phyloP scores from a whole-genome alignment of 2,113 vertebrate species.

The Elaphurus davidianus region DNA sequence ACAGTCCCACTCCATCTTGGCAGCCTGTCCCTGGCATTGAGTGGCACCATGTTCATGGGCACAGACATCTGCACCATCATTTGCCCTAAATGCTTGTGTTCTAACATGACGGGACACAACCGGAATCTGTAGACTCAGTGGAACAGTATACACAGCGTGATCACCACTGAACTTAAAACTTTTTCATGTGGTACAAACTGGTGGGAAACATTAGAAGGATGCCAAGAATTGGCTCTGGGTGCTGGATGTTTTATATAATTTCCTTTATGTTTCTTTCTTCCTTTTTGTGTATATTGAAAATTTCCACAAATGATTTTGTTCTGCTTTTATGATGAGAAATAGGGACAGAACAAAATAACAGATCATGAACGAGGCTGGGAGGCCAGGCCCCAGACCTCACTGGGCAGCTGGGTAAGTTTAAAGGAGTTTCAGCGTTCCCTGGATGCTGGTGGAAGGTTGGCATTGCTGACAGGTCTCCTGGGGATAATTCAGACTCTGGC shows the following conservation, averaged over 20 bases:
- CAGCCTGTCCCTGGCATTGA: rapidly evolving
- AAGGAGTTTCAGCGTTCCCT: rapidly evolving
- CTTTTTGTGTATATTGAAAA: neutral
- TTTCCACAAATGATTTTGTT: neutral
- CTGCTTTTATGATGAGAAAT: neutral
- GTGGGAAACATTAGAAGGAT: rapidly evolving
- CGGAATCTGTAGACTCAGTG: rapidly evolving
- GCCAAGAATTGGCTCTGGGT: rapidly evolving
- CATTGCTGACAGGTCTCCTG: neutral
- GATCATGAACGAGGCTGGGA: rapidly evolving
- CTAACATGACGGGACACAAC: rapidly evolving
- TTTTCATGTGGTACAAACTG: rapidly evolving
- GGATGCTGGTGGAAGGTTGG: rapidly evolving
- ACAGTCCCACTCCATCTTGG: neutral
- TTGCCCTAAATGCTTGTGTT: no score
- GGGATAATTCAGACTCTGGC: rapidly evolving
- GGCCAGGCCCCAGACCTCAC: neutral
- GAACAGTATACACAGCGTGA: rapidly evolving
- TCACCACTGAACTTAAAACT: rapidly evolving
- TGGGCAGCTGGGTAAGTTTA: rapidly evolving
- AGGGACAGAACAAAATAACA: neutral
- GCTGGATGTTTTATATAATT: rapidly evolving
- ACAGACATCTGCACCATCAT: rapidly evolving
- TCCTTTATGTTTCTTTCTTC: no score
- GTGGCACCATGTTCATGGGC: rapidly evolving